Evolutionary conservation across 2,113 vertebrate species (phyloP).

Genomic region (Calyptomena viridis): DNA sequence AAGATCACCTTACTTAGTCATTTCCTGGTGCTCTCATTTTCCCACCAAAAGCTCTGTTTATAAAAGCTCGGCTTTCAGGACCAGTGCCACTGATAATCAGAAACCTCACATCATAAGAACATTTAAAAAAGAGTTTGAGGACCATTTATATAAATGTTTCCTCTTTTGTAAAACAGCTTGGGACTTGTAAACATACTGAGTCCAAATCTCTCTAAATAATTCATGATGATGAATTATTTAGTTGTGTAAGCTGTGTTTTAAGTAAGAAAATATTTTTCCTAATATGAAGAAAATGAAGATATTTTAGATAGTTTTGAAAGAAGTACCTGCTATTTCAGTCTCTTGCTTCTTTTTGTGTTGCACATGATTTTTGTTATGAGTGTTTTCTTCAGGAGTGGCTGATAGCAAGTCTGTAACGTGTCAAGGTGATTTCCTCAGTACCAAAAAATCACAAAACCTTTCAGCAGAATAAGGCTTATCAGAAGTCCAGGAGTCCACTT

Average conservation of each 20-base stretch:
- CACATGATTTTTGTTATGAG: neutral
- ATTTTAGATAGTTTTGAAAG: neutral
- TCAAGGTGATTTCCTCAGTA: neutral
- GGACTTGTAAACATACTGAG: constrained; percentile 38
- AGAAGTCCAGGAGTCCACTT: neutral
- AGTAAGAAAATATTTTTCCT: neutral
- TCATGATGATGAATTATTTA: constrained; percentile 55
- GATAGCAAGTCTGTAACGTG: neutral
- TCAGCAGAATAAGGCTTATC: neutral
- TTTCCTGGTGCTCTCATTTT: neutral
- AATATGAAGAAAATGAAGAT: neutral
- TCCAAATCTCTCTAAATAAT: constrained; percentile 37
- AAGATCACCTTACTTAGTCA: neutral
- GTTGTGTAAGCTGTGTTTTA: neutral
- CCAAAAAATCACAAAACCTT: neutral
- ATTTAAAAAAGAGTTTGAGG: constrained; percentile 3
- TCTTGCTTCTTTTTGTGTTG: neutral
- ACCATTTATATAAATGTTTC: constrained; percentile 20
- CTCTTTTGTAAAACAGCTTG: constrained; percentile 49
- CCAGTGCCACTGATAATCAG: neutral
- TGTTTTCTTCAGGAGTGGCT: neutral
- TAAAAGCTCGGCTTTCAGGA: neutral
- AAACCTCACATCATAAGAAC: neutral
- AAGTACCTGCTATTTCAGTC: neutral
- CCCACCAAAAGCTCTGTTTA: neutral